Conservation (phyloP, 2,888 invertebrate species). For the Synanthedon formicaeformis region DNA sequence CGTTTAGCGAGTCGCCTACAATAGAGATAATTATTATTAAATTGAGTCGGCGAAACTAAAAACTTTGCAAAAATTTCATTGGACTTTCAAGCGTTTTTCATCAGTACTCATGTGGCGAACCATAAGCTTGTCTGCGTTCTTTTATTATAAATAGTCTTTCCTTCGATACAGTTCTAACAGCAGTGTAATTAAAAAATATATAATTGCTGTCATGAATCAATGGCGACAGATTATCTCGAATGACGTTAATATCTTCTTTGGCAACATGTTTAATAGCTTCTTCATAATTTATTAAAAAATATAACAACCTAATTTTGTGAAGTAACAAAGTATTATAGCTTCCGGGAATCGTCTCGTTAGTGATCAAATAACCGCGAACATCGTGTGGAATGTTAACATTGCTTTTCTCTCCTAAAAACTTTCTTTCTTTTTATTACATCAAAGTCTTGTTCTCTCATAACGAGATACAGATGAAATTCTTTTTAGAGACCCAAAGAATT, state of each 20-base stretch:
- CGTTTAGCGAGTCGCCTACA: not conserved
- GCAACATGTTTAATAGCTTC: conserved; percentile 23
- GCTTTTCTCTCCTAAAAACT: conserved; percentile 33
- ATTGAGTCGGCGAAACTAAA: too few relatives aligned
- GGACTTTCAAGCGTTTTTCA: too few relatives aligned
- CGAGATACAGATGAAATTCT: conserved; percentile 30
- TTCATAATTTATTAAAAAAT: conserved; percentile 33
- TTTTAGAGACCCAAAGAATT: conserved; percentile 18
- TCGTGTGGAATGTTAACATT: conserved; percentile 46
- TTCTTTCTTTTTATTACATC: conserved; percentile 41
- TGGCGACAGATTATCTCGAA: too few relatives aligned
- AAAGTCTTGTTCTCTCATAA: conserved; percentile 37
- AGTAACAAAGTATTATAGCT: conserved; percentile 48
- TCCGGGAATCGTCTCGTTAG: conserved; percentile 55
- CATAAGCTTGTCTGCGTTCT: too few relatives aligned
- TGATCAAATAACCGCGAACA: conserved; percentile 47
- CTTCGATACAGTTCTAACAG: too few relatives aligned
- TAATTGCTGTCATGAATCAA: too few relatives aligned
- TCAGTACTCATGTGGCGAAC: too few relatives aligned
- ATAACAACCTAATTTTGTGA: conserved; percentile 42
- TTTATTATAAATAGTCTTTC: too few relatives aligned
- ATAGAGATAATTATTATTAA: too few relatives aligned
- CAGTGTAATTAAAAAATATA: too few relatives aligned
- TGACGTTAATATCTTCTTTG: conserved; percentile 2
- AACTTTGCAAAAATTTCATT: too few relatives aligned